phyloP scores from a whole-genome alignment of 1,140 invertebrate species.

The Macrostomum lignano region DNA sequence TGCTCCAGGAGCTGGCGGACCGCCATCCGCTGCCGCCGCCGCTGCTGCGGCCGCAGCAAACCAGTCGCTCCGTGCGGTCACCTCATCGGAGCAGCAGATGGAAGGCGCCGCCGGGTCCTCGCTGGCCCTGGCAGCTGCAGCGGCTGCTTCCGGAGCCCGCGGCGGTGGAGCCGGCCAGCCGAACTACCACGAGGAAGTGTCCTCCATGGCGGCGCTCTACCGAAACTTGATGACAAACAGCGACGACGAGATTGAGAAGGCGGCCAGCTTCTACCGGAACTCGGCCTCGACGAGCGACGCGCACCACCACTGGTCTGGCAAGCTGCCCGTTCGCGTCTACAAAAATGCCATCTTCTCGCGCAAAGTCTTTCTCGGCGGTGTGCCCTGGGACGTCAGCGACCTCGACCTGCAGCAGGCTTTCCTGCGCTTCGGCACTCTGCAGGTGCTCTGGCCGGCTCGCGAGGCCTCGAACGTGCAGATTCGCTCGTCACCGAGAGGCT shows the following conservation, averaged over 20 bases:
- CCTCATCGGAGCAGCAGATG: no score
- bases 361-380: slow-evolving; percentile 70
- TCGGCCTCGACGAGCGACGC: slow-evolving; percentile 1
- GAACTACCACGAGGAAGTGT: slow-evolving; percentile 1
- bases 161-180: no score
- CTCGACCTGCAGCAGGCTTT: slow-evolving; percentile 35
- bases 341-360: slow-evolving; percentile 23
- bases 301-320: slow-evolving; percentile 2
- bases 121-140: no score
- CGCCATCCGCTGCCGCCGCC: no score
- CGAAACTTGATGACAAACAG: not conserved
- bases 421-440: slow-evolving; percentile 41
- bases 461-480: not conserved
- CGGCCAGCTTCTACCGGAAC: not conserved
- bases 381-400: slow-evolving; percentile 84
- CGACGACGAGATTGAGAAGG: slow-evolving; percentile 1
- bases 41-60: no score
- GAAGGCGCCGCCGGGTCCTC: no score
- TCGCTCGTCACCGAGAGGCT: slow-evolving; percentile 30
- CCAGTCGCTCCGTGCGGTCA: no score
- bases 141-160: no score
- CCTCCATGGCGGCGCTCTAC: not conserved
- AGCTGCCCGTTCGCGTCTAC: not conserved
- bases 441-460: slow-evolving; percentile 53
- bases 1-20: no score